Conservation (phyloP, 2,797 vertebrate genomes). For the Okamejei kenojei region DNA sequence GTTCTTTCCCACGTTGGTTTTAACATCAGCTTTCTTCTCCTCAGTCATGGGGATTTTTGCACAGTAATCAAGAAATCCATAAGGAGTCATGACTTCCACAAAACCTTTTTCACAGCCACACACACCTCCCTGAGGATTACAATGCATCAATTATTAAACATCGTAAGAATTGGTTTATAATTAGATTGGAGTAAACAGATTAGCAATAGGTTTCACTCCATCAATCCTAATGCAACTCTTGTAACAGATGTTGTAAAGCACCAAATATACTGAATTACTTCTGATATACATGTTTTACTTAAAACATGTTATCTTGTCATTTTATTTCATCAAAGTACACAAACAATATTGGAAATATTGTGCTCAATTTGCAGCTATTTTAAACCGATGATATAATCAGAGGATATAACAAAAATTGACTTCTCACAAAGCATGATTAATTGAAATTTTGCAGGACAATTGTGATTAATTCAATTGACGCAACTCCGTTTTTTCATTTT, state of each 20-base stretch:
- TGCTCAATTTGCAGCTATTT: not conserved
- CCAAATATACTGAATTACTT: not conserved
- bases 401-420: not conserved
- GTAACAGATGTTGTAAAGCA: not conserved
- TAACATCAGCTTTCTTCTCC: constrained; percentile 93
- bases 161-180: not conserved
- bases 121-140: constrained; percentile 70
- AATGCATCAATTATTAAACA: constrained; percentile 42
- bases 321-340: not conserved
- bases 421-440: not conserved
- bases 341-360: not conserved
- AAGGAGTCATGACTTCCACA: constrained; percentile 87
- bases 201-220: not conserved
- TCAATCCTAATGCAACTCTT: not conserved
- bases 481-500: not conserved
- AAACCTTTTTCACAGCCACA: constrained; percentile 92
- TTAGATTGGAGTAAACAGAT: not conserved
- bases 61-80: constrained; percentile 93
- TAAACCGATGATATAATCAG: too few relatives aligned
- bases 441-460: not conserved
- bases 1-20: constrained; percentile 79
- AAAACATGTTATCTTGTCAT: not conserved
- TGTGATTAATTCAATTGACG: not conserved
- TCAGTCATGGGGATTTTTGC: constrained; percentile 83
- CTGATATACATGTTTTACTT: not conserved